Base-by-base conservation (phyloP, 2,113 vertebrate genomes). In the Zeus faber region DNA sequence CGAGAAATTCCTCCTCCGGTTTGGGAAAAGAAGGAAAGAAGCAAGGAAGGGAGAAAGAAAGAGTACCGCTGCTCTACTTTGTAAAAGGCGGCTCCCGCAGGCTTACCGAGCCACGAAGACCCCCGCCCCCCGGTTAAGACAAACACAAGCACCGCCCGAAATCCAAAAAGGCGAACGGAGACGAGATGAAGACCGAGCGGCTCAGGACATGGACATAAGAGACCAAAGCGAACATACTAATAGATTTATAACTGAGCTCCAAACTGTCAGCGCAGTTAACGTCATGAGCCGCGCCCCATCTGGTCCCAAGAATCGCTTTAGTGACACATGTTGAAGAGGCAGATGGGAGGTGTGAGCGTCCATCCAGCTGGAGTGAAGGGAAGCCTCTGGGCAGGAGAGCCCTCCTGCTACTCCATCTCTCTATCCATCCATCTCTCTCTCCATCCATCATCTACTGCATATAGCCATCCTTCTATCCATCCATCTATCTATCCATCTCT, bases 321-420 rank as follows among this genome's bases (percentile, higher is more conserved):
- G 41, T 8, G 22, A 22, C 18, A 10, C 40, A 43, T 43, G 4
- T 22, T 26, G 14, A 2, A 50, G 37, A 49, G 29, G 17, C 46
- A 49, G 21, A 49, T 48, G 45, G 56, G 29, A 22, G 23, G 26
- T 8, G 45, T 37, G 18, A n/a, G 11, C n/a, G 7, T 40, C 55
- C 4, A 9, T 21, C 4, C 14, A 31, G 16, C n/a, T 39, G 5
- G 6, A 3, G 16, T 22, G 24, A n/a, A n/a, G n/a, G 7, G 21
- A 46, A 29, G 47, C 33, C 33, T 35, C 11, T 13, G 16, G 46
- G 57, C 23, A 21, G 35, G 9, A 50, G 11, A 24, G 17, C 20
- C 6, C 39, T n/a, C n/a, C n/a, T n/a, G n/a, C n/a, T n/a, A n/a
- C n/a, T n/a, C n/a, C n/a, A n/a, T n/a, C n/a, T n/a, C n/a, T n/a